Base-by-base conservation (phyloP, 2,888 invertebrate genomes). In the Ariolimax columbianus region DNA sequence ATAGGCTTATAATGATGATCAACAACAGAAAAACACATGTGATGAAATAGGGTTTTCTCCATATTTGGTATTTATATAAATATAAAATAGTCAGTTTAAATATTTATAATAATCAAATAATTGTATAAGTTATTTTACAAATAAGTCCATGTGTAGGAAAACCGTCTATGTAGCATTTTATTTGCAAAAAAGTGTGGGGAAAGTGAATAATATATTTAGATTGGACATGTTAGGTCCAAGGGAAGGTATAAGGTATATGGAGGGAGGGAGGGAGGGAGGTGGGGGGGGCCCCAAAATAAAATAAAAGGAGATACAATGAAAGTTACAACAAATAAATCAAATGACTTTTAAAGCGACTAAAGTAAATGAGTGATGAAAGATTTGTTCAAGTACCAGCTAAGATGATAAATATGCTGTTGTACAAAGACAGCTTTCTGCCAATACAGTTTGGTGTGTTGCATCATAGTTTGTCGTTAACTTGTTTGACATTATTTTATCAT, bases 221-320 rank as follows among this genome's bases (percentile, higher is more conserved):
- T 38, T 26, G 7, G n/a, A n/a, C n/a, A n/a, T n/a, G n/a, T n/a
- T n/a, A n/a, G n/a, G n/a, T n/a, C n/a, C n/a, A n/a, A 14, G 88
- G 88, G 77, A 88, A 86, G 68, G 81, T 78, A 84, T 85, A 89
- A 86, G 90, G 89, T 86, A 85, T 86, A 82, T 89, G 84, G 89
- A 86, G 85, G 89, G 87, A 86, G 86, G 11, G n/a, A 73, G 63
- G 79, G 70, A 84, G 70, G 77, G 70, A 36, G 36, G n/a, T n/a
- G n/a, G n/a, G n/a, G n/a, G n/a, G n/a, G n/a, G n/a, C n/a, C n/a
- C n/a, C n/a, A n/a, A n/a, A n/a, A n/a, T n/a, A n/a, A n/a, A n/a
- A n/a, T 73, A n/a, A 83, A 87, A 87, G 78, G 38, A 70, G 86
- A 86, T 68, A 75, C 23, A 73, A 40, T 30, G 51, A 85, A 87